Base-by-base conservation (phyloP, 1,140 invertebrate species). In the Muscidifurax raptorellus region DNA sequence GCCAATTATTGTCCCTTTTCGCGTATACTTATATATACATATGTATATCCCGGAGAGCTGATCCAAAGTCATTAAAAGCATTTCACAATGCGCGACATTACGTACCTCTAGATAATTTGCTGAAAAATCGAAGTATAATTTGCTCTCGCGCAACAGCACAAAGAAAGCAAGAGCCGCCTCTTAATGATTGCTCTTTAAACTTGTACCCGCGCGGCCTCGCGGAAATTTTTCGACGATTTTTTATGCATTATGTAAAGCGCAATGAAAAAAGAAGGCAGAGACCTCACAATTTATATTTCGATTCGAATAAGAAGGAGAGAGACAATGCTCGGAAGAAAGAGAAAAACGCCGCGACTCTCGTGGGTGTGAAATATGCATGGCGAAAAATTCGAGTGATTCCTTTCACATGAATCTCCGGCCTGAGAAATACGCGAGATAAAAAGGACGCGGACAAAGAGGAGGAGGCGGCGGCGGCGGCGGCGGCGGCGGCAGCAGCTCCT, bases 351-450 rank as follows among this genome's bases (percentile, higher is more conserved):
- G 47, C 44, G 28, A 66, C 6, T 52, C 30, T 40, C 79, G 84
- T 85, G 79, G 79, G 84, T 81, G 84, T 85, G 79, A 85, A 81
- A 85, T 85, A 85, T 81, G 74, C 74, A 77, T 77, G 79, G 71
- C 40, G n/a, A 80, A 85, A 85, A 85, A 81, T 81, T 77, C 84
- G 64, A 85, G 79, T 85, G 79, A 81, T 85, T 81, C 84, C 74
- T 85, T 81, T 85, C 79, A 71, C 79, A 85, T 81, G 84, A 81
- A 85, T 85, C 79, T 81, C 67, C 40, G 15, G 4, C 15, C 83
- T 15, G 67, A 72, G 77, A 84, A 74, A 84, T 74, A 74, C 44
- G 75, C 40, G 47, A 79, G 82, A 84, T 79, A 84, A 84, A 84
- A 84, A 84, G 52, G 77, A 32, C 52, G 30, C 67, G 36, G 12